Evolutionary conservation across 2,113 vertebrate species (phyloP).

Genomic region (Rhineura floridana): DNA sequence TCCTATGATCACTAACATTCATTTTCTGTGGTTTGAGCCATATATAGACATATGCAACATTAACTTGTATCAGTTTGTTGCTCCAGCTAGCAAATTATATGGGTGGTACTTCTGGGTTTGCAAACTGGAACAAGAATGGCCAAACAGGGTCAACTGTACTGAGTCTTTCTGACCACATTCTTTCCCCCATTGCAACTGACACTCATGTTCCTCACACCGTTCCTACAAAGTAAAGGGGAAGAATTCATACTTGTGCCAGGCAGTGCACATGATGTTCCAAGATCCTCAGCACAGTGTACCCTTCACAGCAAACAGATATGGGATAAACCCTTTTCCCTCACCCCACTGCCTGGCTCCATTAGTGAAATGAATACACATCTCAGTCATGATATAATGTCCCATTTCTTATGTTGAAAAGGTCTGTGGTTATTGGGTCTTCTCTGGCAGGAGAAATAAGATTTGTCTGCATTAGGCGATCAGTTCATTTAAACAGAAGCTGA

Average conservation of each 20-base stretch:
- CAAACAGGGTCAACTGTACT: not conserved
- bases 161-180: not conserved
- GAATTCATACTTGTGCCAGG: not conserved
- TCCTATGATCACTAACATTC: no score
- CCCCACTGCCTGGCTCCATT: not conserved
- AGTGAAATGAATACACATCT: not conserved
- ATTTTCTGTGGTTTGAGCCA: no score
- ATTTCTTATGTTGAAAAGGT: not conserved
- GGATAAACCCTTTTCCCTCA: not conserved
- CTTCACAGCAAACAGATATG: not conserved
- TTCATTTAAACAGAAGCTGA: no score
- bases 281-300: not conserved
- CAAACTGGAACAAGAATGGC: no score
- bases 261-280: constrained; percentile 14
- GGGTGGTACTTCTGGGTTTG: no score
- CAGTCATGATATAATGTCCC: not conserved
- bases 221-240: not conserved
- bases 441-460: not conserved
- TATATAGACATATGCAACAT: no score
- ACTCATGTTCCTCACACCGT: not conserved
- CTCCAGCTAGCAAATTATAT: no score
- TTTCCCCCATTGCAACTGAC: not conserved
- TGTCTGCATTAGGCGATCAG: not conserved
- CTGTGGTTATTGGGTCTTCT: not conserved
- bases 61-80: no score